Evolutionary conservation across 2,113 vertebrate species (phyloP), one percentile per base, ranked within the genome.

Genomic region (Hyla sarda): DNA sequence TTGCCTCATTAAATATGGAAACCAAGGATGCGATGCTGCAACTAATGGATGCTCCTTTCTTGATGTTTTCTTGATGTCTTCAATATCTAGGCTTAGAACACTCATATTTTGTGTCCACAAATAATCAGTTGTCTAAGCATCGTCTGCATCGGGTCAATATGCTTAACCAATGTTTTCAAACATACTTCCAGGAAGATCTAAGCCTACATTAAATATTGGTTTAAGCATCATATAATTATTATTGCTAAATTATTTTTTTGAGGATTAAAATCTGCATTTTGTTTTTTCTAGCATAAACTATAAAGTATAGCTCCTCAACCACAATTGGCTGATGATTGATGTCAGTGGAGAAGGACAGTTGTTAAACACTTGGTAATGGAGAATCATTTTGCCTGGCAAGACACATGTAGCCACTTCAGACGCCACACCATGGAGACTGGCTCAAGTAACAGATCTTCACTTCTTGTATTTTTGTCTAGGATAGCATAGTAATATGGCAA

Each of bases 181-280:
- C 32, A n/a, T 34, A 76, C 17, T 84, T 84, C 72, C 54, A 48
- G 56, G 83, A 84, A 84, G 23, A 52, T 76, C n/a, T 62, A 83
- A 74, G 28, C n/a, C 52, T 75, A 83, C 74, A 83, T 75, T 28
- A 83, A 83, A 83, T 75, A 74, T 83, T 83, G 34, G 65, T 84
- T 48, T 65, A 50, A 30, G 56, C 25, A 76, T 65, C 83, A 28
- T 76, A 45, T 54, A 84, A 84, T 84, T 76, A 84, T 84, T 77
- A 45, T 65, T 52, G 45, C 47, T 34, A 69, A 62, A 65, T 74
- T 60, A 58, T 47, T 76, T 84, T 75, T 84, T 65, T 30, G 48
- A 73, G 82, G 82, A 65, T 62, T 84, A 74, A 77, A 82, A 84
- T 45, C 72, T 65, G 28, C 56, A 65, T 62, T 84, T 62, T 62